Conservation (phyloP, 2,888 invertebrate species). For the Eledona agricola region DNA sequence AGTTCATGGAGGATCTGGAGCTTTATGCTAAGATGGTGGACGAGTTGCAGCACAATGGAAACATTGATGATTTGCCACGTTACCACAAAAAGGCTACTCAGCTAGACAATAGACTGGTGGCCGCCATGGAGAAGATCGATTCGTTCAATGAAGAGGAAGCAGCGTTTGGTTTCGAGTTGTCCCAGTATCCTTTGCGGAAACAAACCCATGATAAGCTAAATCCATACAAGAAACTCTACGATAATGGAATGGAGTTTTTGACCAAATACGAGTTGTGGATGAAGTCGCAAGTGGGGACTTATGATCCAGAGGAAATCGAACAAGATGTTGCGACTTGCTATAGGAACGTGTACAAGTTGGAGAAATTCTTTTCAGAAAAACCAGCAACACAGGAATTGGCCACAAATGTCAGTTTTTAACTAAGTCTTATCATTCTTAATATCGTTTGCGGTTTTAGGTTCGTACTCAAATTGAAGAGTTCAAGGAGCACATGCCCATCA, state of each 20-base stretch:
- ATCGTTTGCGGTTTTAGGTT: constrained; percentile 46
- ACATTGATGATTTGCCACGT: constrained; percentile 81
- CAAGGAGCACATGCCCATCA: constrained; percentile 88
- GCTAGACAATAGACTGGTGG: constrained; percentile 76
- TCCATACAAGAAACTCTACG: constrained; percentile 89
- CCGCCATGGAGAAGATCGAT: constrained; percentile 82
- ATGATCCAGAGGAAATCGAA: constrained; percentile 91
- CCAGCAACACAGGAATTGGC: constrained; percentile 81
- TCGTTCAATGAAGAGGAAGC: constrained; percentile 91
- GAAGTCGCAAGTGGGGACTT: constrained; percentile 80
- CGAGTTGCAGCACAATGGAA: constrained; percentile 88
- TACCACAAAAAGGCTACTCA: constrained; percentile 84
- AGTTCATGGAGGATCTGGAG: constrained; percentile 84
- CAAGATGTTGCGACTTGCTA: constrained; percentile 74
- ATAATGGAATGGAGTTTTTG: constrained; percentile 87
- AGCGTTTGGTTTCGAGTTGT: constrained; percentile 86
- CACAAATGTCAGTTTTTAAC: constrained; percentile 62
- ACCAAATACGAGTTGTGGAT: constrained; percentile 87
- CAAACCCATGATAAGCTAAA: constrained; percentile 78
- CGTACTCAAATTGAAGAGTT: constrained; percentile 85
- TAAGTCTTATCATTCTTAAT: neutral
- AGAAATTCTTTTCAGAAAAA: constrained; percentile 82
- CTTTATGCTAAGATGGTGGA: constrained; percentile 82
- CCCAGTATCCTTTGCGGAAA: constrained; percentile 88
- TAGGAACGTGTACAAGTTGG: constrained; percentile 85